Conservation (phyloP, 2,113 vertebrate genomes). For the Muntiacus muntjak region DNA sequence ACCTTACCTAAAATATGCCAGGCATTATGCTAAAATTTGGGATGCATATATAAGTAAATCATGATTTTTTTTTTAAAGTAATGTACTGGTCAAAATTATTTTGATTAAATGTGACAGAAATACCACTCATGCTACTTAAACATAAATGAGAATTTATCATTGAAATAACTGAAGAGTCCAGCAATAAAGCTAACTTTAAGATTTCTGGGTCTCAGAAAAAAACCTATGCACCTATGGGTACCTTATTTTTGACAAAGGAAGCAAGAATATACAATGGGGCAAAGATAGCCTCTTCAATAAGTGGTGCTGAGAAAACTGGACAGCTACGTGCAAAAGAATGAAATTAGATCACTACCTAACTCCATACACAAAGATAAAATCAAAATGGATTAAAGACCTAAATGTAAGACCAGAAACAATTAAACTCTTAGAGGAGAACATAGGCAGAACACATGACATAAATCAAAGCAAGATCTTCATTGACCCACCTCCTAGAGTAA, state of each 20-base stretch:
- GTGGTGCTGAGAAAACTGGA: neutral
- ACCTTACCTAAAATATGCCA: neutral
- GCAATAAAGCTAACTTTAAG: neutral
- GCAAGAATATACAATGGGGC: neutral
- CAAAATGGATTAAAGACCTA: neutral
- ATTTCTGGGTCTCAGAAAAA: neutral
- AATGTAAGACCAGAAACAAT: neutral
- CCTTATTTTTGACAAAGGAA: neutral
- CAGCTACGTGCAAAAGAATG: neutral
- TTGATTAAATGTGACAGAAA: neutral
- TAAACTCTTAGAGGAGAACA: neutral
- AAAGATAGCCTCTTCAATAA: neutral
- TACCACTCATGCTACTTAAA: neutral
- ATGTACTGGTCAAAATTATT: neutral
- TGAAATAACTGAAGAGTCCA: neutral
- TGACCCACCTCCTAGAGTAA: neutral
- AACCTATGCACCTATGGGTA: accelerated
- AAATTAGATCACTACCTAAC: neutral
- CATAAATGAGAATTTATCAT: neutral
- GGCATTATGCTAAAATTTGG: conserved; percentile 5
- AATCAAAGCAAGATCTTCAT: neutral
- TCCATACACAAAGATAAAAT: neutral
- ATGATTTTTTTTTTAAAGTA: conserved; percentile 28
- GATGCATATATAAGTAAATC: conserved; percentile 30
- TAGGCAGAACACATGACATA: neutral